Base-by-base conservation (phyloP, 2,888 invertebrate species). In the Drosophila histrio region DNA sequence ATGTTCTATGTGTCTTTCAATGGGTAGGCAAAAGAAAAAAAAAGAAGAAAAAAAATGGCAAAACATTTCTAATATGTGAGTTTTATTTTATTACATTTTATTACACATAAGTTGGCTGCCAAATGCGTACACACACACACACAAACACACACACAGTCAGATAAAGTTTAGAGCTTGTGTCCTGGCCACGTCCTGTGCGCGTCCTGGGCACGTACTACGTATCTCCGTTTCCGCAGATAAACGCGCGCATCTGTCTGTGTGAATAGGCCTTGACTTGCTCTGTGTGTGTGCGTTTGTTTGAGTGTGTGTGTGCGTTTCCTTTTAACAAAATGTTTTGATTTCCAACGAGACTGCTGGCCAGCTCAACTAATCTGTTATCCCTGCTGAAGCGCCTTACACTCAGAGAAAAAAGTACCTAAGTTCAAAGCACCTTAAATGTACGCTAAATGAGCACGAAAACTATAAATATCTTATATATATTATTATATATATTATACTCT, bases 21-120 rank as follows among this genome's bases (percentile, higher is more conserved):
- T 49, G 7, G 36, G 15, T n/a, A n/a, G 21, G 17, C 13, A 44
- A 36, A 43, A 38, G 47, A 38, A 21, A 24, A 56, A 26, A 30
- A 38, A 46, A 52, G 9, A 1, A 11, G 6, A 50, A 53, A 58
- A 64, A 65, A 77, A 68, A 52, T 59, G 52, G 67, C 65, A 79
- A 69, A 80, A 69, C 79, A 84, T 81, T 81, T 84, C 80, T 85
- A 85, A 84, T 87, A 84, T 79, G 87, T 65, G 81, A 81, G 79
- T 84, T 84, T 84, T 84, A 84, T 84, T 84, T 84, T 86, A 84
- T 84, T 86, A 84, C 84, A 84, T 84, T 86, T 86, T 84, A 84
- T 86, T 83, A 67, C 87, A 78, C 79, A 84, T 78, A 84, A 84
- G 84, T 80, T 80, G 78, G 81, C 81, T 79, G 79, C 73, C 72